Conservation (phyloP, 2,797 vertebrate genomes). For the Brotula barbata region DNA sequence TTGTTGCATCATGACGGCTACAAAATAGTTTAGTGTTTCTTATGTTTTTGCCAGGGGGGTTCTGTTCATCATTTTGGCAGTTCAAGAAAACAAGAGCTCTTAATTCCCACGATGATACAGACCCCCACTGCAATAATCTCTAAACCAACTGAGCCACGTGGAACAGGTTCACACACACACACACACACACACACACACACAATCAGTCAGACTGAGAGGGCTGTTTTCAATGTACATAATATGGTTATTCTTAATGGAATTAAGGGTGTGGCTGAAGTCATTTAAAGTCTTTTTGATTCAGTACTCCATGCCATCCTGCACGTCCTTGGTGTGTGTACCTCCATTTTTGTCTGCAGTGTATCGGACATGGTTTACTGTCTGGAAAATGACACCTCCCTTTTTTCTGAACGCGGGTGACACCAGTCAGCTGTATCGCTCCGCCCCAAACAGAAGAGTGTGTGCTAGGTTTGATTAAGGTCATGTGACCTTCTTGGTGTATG, state of each 20-base stretch:
- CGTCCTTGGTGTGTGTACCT: conserved; percentile 13
- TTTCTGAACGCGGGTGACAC: conserved; percentile 2
- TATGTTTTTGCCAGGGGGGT: background rate
- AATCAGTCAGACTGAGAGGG: background rate
- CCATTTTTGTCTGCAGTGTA: conserved; percentile 19
- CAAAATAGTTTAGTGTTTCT: conserved; percentile 5
- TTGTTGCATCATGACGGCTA: conserved; percentile 6
- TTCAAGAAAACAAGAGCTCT: conserved; percentile 11
- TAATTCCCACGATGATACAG: conserved; percentile 1
- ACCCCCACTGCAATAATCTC: conserved; percentile 6
- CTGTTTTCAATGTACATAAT: background rate
- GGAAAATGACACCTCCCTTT: conserved; percentile 26
- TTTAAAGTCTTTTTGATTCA: conserved; percentile 31
- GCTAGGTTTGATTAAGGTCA: background rate
- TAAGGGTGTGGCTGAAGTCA: background rate
- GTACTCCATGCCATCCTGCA: conserved; percentile 31
- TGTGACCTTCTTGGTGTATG: too few species aligned
- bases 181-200: background rate
- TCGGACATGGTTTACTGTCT: conserved; percentile 31
- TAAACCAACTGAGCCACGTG: conserved; percentile 10
- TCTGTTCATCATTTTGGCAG: conserved; percentile 1
- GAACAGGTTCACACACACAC: background rate
- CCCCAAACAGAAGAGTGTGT: background rate
- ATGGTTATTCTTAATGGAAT: conserved; percentile 15
- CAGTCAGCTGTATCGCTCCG: background rate